Conservation (phyloP, 2,797 vertebrate genomes). For the Betta splendens region DNA sequence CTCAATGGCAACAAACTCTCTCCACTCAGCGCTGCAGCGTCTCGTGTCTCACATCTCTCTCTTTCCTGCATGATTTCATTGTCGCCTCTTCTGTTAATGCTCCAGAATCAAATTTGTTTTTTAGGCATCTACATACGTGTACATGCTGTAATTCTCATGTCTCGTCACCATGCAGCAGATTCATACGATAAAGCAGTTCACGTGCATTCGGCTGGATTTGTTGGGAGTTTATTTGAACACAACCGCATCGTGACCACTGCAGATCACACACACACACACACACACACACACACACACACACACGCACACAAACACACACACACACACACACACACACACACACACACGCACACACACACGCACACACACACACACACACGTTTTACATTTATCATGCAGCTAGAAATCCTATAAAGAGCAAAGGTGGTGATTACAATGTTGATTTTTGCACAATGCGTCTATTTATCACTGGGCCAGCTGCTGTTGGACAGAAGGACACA, state of each 20-base stretch:
- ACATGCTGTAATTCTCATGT: too few relatives aligned
- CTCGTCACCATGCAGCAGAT: too few relatives aligned
- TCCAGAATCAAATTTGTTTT: background rate
- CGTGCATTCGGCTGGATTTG: constrained; percentile 90
- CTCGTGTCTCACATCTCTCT: constrained; percentile 52
- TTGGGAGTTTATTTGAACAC: constrained; percentile 74
- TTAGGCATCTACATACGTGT: background rate
- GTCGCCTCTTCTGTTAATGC: background rate
- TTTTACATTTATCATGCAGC: constrained; percentile 92
- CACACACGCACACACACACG: too few relatives aligned
- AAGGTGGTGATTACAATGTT: constrained; percentile 90
- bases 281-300: constrained; percentile 75
- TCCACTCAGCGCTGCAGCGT: constrained; percentile 76
- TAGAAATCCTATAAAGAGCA: constrained; percentile 93
- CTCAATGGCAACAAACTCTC: constrained; percentile 89
- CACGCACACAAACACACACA: too few relatives aligned
- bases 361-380: constrained; percentile 87
- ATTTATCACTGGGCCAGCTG: constrained; percentile 88
- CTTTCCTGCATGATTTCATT: constrained; percentile 17
- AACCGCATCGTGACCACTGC: constrained; percentile 37
- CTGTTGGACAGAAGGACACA: background rate
- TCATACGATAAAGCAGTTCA: too few relatives aligned
- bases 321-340: too few relatives aligned
- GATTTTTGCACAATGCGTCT: constrained; percentile 91
- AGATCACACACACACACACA: constrained; percentile 14